Conservation (phyloP, 2,113 vertebrate genomes). For the Corvus moneduloides region DNA sequence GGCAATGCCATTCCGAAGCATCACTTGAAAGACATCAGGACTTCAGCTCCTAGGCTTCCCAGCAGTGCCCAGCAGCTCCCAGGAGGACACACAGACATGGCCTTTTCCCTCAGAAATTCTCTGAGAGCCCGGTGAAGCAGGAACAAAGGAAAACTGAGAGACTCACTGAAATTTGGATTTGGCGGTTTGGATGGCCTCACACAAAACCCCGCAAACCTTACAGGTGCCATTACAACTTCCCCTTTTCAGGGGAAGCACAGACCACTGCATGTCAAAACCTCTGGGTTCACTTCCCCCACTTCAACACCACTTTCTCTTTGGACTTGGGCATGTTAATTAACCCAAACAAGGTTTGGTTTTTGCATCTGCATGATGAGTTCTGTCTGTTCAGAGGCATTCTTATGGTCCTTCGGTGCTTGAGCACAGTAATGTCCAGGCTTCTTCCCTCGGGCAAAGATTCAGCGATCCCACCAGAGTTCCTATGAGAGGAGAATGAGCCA, state of each 20-base stretch:
- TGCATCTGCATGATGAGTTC: not conserved
- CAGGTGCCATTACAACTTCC: conserved; percentile 54
- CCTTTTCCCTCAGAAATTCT: not conserved
- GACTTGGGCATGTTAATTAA: conserved; percentile 7
- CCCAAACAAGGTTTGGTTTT: not conserved
- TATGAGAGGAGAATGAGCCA: not conserved
- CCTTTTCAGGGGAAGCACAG: conserved; percentile 48
- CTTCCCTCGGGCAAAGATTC: not conserved
- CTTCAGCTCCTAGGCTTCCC: not conserved
- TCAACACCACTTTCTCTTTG: not conserved
- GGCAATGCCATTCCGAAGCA: not conserved
- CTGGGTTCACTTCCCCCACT: conserved; percentile 34
- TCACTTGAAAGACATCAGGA: conserved; percentile 17
- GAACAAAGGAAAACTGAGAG: not conserved
- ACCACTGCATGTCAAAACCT: not conserved
- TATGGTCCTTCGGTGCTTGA: not conserved
- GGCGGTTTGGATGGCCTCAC: conserved; percentile 25
- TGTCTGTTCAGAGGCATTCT: not conserved
- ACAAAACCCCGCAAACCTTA: not conserved
- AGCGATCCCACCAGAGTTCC: not conserved
- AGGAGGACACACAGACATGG: not conserved
- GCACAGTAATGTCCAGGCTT: not conserved
- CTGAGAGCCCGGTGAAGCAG: not conserved
- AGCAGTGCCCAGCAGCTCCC: not conserved
- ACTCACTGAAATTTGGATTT: conserved; percentile 1